Percentiles rank a stretch among this genome's conserved stretches.
Conservation (phyloP, 2,113 vertebrate genomes). For the Nesoenas mayeri region DNA sequence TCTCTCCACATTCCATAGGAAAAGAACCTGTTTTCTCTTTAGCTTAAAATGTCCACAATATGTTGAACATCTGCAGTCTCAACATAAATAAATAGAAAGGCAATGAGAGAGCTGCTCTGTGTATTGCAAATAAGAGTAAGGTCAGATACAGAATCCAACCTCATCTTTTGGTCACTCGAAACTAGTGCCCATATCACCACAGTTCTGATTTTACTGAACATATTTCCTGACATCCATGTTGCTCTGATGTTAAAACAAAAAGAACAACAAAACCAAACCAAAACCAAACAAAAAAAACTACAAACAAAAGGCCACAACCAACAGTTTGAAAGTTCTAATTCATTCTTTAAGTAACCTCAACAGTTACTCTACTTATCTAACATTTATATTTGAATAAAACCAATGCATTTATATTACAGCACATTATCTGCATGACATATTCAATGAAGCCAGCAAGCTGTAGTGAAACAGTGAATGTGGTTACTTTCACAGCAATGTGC, state of each 20-base stretch:
- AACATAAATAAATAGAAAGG: neutral
- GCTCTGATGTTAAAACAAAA: neutral
- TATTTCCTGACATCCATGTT: neutral
- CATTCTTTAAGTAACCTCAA: constrained; percentile 14
- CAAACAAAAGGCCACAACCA: too few species aligned
- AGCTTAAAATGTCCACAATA: fast-evolving
- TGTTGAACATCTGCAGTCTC: neutral
- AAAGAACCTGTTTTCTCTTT: neutral
- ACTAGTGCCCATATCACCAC: neutral
- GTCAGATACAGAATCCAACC: neutral
- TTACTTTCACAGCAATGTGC: neutral
- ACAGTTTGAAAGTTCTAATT: neutral
- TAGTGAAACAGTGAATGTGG: neutral
- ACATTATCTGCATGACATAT: constrained; percentile 41
- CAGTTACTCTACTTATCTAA: constrained; percentile 18
- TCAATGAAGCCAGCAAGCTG: constrained; percentile 55
- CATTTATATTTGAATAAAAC: constrained; percentile 29
- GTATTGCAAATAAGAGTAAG: neutral
- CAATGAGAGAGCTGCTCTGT: neutral
- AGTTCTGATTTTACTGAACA: neutral
- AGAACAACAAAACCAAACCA: too few species aligned
- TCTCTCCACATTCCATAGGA: neutral
- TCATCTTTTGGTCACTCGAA: neutral
- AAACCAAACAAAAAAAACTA: too few species aligned
- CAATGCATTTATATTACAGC: constrained; percentile 41